A percentile compares a stretch with the other conserved stretches of the same genome.
These are phyloP conservation scores for Platycercus adscitus DNA, from an alignment of 2,113 vertebrate species.

Conservation along the genomic window DNA sequence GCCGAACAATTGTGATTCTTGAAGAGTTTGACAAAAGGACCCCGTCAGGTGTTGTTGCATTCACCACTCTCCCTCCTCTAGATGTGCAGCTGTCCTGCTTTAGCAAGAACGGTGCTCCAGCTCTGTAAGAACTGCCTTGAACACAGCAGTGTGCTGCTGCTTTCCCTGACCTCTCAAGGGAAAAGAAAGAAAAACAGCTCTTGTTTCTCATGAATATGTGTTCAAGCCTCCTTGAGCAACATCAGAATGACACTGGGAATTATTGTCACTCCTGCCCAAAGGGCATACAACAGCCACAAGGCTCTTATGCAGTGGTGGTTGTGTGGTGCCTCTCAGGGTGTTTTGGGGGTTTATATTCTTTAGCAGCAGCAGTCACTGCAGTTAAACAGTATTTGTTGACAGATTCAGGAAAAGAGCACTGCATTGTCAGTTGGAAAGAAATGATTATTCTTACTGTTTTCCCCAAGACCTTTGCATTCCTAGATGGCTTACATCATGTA, in stretches of 20 bases:
- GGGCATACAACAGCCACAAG: background rate
- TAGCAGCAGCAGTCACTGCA: background rate
- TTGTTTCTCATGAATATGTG: background rate
- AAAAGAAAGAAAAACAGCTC: background rate
- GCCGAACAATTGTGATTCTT: background rate
- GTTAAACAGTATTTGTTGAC: background rate
- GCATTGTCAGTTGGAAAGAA: background rate
- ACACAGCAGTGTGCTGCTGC: background rate
- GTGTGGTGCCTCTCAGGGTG: background rate
- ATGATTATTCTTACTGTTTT: background rate
- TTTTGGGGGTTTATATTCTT: background rate
- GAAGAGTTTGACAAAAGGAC: background rate
- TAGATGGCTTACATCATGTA: background rate
- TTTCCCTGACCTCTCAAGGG: background rate
- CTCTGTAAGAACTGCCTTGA: background rate
- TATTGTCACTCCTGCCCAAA: background rate
- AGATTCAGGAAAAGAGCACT: background rate
- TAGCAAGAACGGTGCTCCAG: background rate
- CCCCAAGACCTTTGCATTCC: background rate
- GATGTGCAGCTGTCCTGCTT: background rate
- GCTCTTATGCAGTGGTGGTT: background rate
- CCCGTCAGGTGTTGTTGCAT: background rate
- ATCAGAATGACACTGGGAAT: background rate
- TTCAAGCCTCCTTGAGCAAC: background rate
- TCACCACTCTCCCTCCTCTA: background rate